phyloP scores from a whole-genome alignment of 2,888 invertebrate species.

The Lysandra coridon region DNA sequence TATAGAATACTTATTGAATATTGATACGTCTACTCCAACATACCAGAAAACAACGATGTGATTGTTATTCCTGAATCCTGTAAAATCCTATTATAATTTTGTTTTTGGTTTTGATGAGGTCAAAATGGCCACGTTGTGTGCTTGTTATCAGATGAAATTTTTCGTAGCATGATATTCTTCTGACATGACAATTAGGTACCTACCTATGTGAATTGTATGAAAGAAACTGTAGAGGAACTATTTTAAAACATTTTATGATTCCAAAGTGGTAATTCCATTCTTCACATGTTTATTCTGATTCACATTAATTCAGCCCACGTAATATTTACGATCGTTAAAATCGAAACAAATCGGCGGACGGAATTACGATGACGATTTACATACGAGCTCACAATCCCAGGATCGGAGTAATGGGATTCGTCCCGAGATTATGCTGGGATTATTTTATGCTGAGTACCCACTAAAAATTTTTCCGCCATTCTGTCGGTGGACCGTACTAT shows the following conservation, averaged over 20 bases:
- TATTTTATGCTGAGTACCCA: constrained; percentile 69
- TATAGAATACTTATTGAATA: too few relatives aligned
- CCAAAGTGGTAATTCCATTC: neutral
- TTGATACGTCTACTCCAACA: too few relatives aligned
- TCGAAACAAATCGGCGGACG: constrained; percentile 52
- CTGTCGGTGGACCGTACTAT: constrained; percentile 22
- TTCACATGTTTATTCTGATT: neutral
- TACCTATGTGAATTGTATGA: too few relatives aligned
- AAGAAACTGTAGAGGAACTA: neutral
- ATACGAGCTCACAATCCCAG: constrained; percentile 54
- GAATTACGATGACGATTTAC: constrained; percentile 49
- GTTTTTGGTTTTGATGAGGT: too few relatives aligned
- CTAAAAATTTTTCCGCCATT: constrained; percentile 61
- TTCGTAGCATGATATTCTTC: too few relatives aligned
- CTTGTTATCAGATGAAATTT: too few relatives aligned
- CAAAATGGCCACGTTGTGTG: too few relatives aligned
- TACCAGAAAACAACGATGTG: too few relatives aligned
- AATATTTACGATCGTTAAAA: constrained; percentile 47
- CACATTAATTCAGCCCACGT: neutral
- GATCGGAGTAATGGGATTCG: constrained; percentile 78
- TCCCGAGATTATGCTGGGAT: constrained; percentile 76
- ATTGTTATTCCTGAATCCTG: too few relatives aligned
- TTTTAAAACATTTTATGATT: neutral
- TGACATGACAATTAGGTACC: too few relatives aligned
- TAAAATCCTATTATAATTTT: too few relatives aligned